Conservation (phyloP, 2,797 vertebrate genomes). For the Anableps anableps region DNA sequence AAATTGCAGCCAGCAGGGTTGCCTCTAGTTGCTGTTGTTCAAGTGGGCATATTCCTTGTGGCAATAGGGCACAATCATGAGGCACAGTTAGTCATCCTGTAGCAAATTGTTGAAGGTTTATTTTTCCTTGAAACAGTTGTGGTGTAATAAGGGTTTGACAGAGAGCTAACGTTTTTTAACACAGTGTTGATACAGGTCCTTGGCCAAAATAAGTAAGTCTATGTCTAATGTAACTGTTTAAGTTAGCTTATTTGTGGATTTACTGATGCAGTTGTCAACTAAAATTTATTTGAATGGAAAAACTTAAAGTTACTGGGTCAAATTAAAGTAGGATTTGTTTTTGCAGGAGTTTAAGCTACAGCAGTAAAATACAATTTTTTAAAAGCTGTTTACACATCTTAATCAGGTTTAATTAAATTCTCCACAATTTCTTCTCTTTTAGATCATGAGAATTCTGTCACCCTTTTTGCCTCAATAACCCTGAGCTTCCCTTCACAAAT, state of each 20-base stretch:
- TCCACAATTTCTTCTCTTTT: not conserved
- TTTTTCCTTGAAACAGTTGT: not conserved
- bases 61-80: not conserved
- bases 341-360: not conserved
- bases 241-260: not conserved
- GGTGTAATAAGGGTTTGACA: not conserved
- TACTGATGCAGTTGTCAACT: not conserved
- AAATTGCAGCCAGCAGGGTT: not conserved
- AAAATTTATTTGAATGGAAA: not conserved
- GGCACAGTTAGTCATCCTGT: not conserved
- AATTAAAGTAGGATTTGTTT: not conserved
- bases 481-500: slow-evolving; percentile 6
- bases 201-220: not conserved
- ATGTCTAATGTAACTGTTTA: not conserved
- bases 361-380: not conserved
- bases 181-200: not conserved
- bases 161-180: not conserved
- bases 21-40: not conserved
- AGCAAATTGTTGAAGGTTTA: not conserved
- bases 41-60: slow-evolving; percentile 3
- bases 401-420: not conserved
- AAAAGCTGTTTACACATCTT: not conserved
- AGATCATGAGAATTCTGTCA: not conserved
- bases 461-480: slow-evolving; percentile 1
- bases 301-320: not conserved